These are phyloP conservation scores for Synergus laeviventris DNA, from an alignment of 2,888 invertebrate species.

Conservation along the genomic window DNA sequence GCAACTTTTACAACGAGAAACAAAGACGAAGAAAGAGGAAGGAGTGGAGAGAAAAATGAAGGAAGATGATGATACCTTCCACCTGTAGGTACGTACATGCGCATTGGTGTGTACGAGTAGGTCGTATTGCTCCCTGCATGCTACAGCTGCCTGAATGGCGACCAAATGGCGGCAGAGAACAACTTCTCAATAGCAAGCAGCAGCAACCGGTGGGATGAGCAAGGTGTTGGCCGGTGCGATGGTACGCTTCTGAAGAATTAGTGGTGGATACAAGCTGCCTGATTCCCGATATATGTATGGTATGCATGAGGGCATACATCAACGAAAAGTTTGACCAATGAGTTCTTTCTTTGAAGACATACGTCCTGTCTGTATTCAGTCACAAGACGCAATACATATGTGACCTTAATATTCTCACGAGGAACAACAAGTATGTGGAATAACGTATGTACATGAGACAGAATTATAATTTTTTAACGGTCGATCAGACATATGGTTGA, in stretches of 20 bases:
- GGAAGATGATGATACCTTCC: conserved; percentile 58
- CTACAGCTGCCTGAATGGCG: conserved; percentile 61
- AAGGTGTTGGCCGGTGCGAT: neutral
- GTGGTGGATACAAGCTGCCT: neutral
- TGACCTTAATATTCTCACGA: neutral
- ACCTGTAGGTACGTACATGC: conserved; percentile 61
- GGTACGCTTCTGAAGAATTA: neutral
- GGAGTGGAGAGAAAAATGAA: conserved; percentile 49
- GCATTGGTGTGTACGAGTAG: conserved; percentile 48
- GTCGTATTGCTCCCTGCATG: conserved; percentile 55
- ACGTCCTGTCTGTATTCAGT: neutral
- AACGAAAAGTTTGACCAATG: neutral
- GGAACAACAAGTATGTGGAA: neutral
- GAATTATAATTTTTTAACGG: neutral
- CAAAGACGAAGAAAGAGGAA: conserved; percentile 46
- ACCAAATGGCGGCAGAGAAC: conserved; percentile 51
- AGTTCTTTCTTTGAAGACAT: neutral
- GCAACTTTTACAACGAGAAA: conserved; percentile 27
- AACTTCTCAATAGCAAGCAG: neutral
- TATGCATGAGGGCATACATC: neutral
- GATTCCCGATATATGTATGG: neutral
- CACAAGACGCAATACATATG: neutral
- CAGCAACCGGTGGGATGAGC: neutral
- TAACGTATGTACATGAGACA: neutral
- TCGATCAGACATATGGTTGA: neutral